Evolutionary conservation across 2,113 vertebrate species (phyloP), one percentile per base, ranked within the genome.

Genomic region (Echinops telfairi): DNA sequence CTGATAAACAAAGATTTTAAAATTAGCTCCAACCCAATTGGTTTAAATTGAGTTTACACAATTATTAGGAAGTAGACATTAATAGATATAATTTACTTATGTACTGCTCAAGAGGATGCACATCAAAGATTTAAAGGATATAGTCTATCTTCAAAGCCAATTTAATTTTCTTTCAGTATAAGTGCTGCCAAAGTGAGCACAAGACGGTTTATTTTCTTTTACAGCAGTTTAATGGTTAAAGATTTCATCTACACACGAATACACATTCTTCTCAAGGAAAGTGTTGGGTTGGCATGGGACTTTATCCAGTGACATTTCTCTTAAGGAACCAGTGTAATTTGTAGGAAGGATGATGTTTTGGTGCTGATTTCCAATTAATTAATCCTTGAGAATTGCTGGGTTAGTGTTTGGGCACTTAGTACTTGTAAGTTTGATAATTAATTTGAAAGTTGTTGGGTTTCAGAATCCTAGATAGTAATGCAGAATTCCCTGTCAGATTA

Each of bases 1-100:
- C 33, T 89, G 43, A 87, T 80, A 78, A 92, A 47, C 5, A 83
- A 73, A 14, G 47, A 76, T 70, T 92, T 93, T 87, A 70, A 83
- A 80, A 23, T 86, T 33, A 84, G 57, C 84, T 31, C 83, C 66
- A 90, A 43, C 87, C 66, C 12, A 95, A 76, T 22, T 92, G 68
- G 16, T 62, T 91, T 87, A 92, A 89, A 90, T 20, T 76, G 57
- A 3, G 27, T 15, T 89, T 31, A 64, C 16, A 84, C 43, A 71
- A 40, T 22, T 25, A 10, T 78, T 12, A 83, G 38, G n/a, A 83
- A 25, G 38, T 75, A 64, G 47, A 14, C 47, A 53, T 53, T 53
- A 10, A 10, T 19, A 15, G 27, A 17, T n/a, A 40, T 83, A 64
- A 62, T 89, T 78, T 71, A 29, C 12, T 47, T 75, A 10, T 62